These are phyloP conservation scores for Barnardius zonarius DNA, from an alignment of 2,113 vertebrate species.

Conservation along the genomic window DNA sequence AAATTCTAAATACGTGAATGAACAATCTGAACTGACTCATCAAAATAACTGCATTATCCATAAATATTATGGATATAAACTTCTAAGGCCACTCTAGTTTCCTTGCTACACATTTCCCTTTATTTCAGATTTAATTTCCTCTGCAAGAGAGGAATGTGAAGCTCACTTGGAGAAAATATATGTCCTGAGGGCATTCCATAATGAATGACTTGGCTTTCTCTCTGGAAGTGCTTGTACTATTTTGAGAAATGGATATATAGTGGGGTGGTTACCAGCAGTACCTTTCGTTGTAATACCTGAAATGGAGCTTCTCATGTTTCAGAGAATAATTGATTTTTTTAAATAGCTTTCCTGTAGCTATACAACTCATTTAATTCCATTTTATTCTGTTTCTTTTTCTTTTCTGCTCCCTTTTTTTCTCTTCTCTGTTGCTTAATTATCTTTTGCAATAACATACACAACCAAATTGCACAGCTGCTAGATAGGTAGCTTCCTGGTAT, in stretches of 20 bases:
- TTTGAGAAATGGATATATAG: constrained; percentile 70
- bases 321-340: constrained; percentile 65
- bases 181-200: constrained; percentile 64
- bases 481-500: neutral
- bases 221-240: constrained; percentile 61
- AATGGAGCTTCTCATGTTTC: constrained; percentile 63
- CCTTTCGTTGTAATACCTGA: constrained; percentile 64
- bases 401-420: neutral
- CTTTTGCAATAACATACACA: neutral
- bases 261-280: constrained; percentile 62
- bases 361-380: constrained; percentile 53
- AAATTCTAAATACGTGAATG: neutral
- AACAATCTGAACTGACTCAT: neutral
- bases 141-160: constrained; percentile 47
- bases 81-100: neutral
- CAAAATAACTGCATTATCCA: neutral
- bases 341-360: constrained; percentile 55
- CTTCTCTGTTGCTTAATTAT: constrained; percentile 61
- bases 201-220: constrained; percentile 68
- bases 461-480: constrained; percentile 25
- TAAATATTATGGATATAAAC: neutral
- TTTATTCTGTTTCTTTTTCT: constrained; percentile 18
- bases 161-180: constrained; percentile 61
- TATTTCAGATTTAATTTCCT: constrained; percentile 68
- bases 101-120: constrained; percentile 43